Evolutionary conservation across 2,797 vertebrate genomes (phyloP), one percentile per base, ranked within the genome.

Genomic region (Myotis findleyi): DNA sequence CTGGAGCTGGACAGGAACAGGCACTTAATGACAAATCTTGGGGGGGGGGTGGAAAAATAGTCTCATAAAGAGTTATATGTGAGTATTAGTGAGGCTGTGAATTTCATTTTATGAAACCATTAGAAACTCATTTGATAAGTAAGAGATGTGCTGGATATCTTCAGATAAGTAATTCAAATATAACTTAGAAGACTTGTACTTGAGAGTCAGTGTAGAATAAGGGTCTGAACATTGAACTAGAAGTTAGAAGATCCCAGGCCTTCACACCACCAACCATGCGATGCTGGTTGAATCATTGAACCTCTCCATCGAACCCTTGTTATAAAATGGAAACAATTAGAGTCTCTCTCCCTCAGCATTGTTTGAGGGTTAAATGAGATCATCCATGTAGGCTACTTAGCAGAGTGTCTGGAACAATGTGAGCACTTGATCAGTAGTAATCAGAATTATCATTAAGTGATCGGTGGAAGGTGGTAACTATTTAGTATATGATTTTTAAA

Each of bases 101-200:
- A 83, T 83, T 80, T 69, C 3, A 4, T 69, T 81, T 96, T 41
- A 33, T 18, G 27, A 41, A 80, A 38, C 23, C 30, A 49, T 92
- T 75, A 77, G n/a, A 83, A 86, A 79, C 9, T 86, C 71, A 23
- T 36, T 76, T 94, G 44, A 27, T 73, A 84, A 82, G 36, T 80
- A 83, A 92, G 30, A 62, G 30, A 38, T 47, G 7, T 38, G 4
- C 38, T 75, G 38, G 55, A 33, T 55, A 25, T 68, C 21, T 90
- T 92, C 62, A 91, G 51, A 55, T 64, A 87, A 89, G 72, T 49
- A 51, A 82, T 81, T 72, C 62, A 49, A 13, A 57, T 38, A 27
- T 41, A 51, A 33, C 30, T 75, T 76, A 69, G 47, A 83, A 51
- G 44, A 82, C 55, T 68, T 68, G 27, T 10, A 30, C 16, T 7